A percentile compares a stretch with the other conserved stretches of the same genome.
phyloP scores from a whole-genome alignment of 2,888 invertebrate species.

The Drosophila austrosaltans region DNA sequence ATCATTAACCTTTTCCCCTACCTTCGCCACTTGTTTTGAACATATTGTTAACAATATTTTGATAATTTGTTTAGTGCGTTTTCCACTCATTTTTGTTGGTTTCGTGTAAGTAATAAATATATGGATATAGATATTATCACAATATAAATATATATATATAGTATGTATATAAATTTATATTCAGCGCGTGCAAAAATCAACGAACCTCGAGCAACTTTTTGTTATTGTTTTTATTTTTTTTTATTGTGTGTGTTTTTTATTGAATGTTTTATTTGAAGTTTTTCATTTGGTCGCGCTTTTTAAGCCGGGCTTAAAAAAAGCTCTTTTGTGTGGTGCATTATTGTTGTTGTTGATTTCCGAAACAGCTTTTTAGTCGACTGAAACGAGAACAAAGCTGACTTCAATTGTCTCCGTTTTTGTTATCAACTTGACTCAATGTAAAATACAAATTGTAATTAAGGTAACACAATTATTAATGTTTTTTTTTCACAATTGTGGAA shows the following conservation, averaged over 20 bases:
- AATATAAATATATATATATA: not conserved
- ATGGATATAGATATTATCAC: not conserved
- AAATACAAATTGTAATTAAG: constrained; percentile 36
- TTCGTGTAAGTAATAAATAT: constrained; percentile 14
- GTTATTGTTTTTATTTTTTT: constrained; percentile 44
- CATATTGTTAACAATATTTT: constrained; percentile 13
- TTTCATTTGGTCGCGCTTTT: constrained; percentile 34
- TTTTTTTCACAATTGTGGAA: constrained; percentile 23
- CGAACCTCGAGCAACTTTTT: constrained; percentile 62
- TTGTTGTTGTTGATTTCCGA: no score
- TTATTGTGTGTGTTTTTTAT: constrained; percentile 15
- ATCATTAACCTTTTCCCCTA: constrained; percentile 4
- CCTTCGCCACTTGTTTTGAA: constrained; percentile 1
- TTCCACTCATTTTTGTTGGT: not conserved
- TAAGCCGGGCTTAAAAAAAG: constrained; percentile 48
- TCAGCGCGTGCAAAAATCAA: constrained; percentile 26
- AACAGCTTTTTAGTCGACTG: constrained; percentile 28
- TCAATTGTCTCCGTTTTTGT: constrained; percentile 17
- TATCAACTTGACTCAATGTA: constrained; percentile 21
- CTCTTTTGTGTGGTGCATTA: constrained; percentile 38
- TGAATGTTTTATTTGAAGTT: constrained; percentile 31
- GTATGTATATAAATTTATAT: constrained; percentile 14
- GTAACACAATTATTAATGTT: constrained; percentile 30
- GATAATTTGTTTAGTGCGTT: constrained; percentile 7
- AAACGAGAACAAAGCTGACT: constrained; percentile 32